phyloP scores from a whole-genome alignment of 1,140 invertebrate species.

The Ganaspis sp. region DNA sequence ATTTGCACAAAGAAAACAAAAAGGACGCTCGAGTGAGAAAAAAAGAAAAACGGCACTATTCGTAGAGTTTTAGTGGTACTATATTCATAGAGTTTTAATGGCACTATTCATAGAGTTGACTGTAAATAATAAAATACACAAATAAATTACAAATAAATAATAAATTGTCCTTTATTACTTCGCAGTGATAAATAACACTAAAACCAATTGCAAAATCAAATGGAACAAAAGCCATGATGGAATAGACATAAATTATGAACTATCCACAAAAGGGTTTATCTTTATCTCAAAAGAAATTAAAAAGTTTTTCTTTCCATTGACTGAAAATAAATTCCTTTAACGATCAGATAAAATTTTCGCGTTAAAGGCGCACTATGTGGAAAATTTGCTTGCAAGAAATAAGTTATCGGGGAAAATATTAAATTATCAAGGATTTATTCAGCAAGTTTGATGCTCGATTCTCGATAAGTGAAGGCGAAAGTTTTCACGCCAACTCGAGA shows the following conservation, averaged over 20 bases:
- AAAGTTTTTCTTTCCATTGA: not conserved
- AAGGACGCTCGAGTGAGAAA: too few species aligned
- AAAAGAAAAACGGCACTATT: too few species aligned
- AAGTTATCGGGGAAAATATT: not conserved
- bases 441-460: not conserved
- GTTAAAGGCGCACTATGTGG: not conserved
- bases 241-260: not conserved
- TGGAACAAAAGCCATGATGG: not conserved
- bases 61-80: too few species aligned
- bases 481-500: conserved; percentile 47
- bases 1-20: too few species aligned
- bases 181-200: too few species aligned
- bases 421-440: conserved; percentile 7
- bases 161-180: too few species aligned
- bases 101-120: too few species aligned
- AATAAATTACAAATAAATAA: too few species aligned
- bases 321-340: not conserved
- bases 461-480: not conserved
- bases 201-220: not conserved
- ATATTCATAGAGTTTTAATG: too few species aligned
- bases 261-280: not conserved
- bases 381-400: not conserved
- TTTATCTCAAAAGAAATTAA: not conserved
- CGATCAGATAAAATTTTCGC: not conserved
- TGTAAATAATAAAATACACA: too few species aligned